These are phyloP conservation scores for Gasterosteus nipponicus DNA, from an alignment of 2,113 vertebrate genomes.

Conservation along the genomic window DNA sequence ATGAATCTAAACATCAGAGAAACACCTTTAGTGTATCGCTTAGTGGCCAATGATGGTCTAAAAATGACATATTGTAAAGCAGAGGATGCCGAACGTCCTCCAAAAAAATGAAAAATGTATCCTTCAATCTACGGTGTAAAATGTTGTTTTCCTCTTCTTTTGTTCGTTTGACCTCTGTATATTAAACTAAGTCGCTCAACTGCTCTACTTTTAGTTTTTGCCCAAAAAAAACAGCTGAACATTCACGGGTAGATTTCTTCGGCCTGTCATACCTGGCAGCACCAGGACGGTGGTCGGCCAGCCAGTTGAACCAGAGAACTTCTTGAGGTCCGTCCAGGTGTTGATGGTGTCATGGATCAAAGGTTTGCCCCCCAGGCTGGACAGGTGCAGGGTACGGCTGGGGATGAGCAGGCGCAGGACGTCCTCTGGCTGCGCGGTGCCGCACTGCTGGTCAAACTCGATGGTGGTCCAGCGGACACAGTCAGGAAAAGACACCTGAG, in stretches of 20 bases:
- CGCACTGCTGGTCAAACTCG: conserved; percentile 96
- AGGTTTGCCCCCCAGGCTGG: conserved; percentile 88
- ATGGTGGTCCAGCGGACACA: conserved; percentile 97
- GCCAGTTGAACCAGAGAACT: conserved; percentile 93
- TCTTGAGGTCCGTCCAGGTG: conserved; percentile 97
- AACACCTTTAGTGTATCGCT: not conserved
- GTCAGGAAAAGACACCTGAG: conserved; percentile 95
- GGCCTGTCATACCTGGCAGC: conserved; percentile 86
- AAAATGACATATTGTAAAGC: not conserved
- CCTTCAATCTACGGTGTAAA: not conserved
- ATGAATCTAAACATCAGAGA: not conserved
- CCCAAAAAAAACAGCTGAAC: not conserved
- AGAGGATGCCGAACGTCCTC: not conserved
- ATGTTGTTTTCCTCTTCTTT: not conserved
- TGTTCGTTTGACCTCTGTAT: too few species aligned
- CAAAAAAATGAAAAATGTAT: not conserved
- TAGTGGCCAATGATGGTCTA: not conserved
- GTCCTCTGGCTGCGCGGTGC: conserved; percentile 96
- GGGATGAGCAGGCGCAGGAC: conserved; percentile 95
- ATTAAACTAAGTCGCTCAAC: not conserved
- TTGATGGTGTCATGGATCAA: conserved; percentile 94
- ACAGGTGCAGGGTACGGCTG: conserved; percentile 87
- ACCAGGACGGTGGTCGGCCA: conserved; percentile 96
- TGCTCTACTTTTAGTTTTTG: too few species aligned
- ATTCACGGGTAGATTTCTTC: not conserved